A percentile compares a stretch with the other conserved stretches of the same genome.
Conservation (phyloP, 1,140 invertebrate genomes). For the Trypoxylus dichotomus region DNA sequence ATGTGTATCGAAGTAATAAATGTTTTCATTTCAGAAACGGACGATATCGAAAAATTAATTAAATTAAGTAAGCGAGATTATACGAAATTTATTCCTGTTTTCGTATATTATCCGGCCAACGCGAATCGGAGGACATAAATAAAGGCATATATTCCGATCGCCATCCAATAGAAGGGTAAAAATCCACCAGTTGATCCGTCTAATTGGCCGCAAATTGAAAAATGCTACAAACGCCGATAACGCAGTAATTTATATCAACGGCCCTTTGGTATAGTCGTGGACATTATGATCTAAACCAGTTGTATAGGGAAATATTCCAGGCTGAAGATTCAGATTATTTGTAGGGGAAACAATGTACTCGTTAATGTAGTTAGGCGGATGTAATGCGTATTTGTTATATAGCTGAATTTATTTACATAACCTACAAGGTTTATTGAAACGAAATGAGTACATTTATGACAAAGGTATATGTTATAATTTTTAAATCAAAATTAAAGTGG, state of each 20-base stretch:
- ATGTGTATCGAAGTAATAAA: constrained; percentile 13
- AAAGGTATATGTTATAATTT: too few species aligned
- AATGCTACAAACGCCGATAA: constrained; percentile 25
- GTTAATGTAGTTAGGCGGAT: too few species aligned
- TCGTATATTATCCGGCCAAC: constrained; percentile 13
- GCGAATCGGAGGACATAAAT: constrained; percentile 12
- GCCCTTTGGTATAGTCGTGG: not conserved
- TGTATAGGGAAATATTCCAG: too few species aligned
- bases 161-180: not conserved
- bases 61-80: constrained; percentile 19
- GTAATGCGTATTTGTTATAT: too few species aligned
- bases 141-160: constrained; percentile 14
- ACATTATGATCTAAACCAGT: not conserved
- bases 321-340: too few species aligned
- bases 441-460: too few species aligned
- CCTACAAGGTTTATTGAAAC: too few species aligned
- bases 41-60: constrained; percentile 25
- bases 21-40: constrained; percentile 20
- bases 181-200: not conserved
- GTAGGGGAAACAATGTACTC: too few species aligned
- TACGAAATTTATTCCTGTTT: constrained; percentile 17
- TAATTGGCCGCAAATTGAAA: constrained; percentile 25
- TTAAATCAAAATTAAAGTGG: too few species aligned
- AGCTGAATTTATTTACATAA: too few species aligned
- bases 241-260: constrained; percentile 6